These are phyloP conservation scores for Ianthella basta DNA, from an alignment of 37 sponge, comb jelly and placozoan genomes.

Conservation along the genomic window DNA sequence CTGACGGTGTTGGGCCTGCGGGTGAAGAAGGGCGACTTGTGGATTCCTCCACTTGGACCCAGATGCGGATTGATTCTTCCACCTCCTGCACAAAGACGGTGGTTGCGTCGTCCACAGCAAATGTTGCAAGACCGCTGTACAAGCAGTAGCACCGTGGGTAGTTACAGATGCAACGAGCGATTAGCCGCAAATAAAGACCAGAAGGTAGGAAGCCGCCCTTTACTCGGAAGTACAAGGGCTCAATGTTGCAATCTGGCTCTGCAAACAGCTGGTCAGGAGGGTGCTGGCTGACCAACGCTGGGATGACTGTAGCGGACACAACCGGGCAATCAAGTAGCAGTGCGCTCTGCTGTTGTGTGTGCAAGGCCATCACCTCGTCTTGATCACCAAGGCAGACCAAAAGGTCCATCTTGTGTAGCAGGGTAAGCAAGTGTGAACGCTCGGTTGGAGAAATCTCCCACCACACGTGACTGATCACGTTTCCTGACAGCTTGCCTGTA, in stretches of 20 bases:
- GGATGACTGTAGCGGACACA: slow-evolving; percentile 39
- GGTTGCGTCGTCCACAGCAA: slow-evolving; percentile 40
- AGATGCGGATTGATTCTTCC: slow-evolving; percentile 28
- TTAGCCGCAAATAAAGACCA: slow-evolving; percentile 49
- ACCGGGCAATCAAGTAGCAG: neutral
- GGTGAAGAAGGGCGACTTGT: neutral
- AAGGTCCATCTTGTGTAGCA: slow-evolving; percentile 78
- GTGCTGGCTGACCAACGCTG: slow-evolving; percentile 39
- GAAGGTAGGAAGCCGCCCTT: slow-evolving; percentile 53
- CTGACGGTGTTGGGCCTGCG: neutral
- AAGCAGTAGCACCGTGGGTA: slow-evolving; percentile 44
- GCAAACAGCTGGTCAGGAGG: slow-evolving; percentile 35
- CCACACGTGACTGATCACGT: slow-evolving; percentile 35
- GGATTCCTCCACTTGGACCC: slow-evolving; percentile 38
- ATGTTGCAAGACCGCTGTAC: slow-evolving; percentile 52
- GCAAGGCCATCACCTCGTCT: neutral
- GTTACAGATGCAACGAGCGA: slow-evolving; percentile 62
- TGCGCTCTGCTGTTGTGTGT: slow-evolving; percentile 17
- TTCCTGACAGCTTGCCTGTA: neutral
- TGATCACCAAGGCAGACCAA: slow-evolving; percentile 28
- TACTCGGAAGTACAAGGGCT: slow-evolving; percentile 61
- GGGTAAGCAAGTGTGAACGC: slow-evolving; percentile 33
- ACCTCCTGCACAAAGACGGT: slow-evolving; percentile 32
- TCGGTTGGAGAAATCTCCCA: neutral
- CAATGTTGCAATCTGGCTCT: slow-evolving; percentile 30